These are phyloP conservation scores for Oeneis ivallda DNA, from an alignment of 2,888 invertebrate genomes.

Conservation along the genomic window DNA sequence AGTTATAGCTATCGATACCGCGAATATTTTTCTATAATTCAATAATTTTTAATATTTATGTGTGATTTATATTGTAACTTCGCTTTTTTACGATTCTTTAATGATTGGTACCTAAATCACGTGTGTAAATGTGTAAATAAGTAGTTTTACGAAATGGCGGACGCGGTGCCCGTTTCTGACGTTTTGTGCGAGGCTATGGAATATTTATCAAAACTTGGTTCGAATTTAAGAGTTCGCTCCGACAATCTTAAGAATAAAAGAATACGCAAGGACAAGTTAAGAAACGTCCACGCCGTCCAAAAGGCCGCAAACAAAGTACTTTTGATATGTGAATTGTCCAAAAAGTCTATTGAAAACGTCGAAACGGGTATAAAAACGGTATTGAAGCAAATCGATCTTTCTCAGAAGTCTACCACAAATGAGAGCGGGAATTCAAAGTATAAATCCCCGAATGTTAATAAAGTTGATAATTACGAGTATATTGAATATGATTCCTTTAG, in stretches of 20 bases:
- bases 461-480: conserved; percentile 46
- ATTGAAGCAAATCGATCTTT: conserved; percentile 51
- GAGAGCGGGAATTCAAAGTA: conserved; percentile 48
- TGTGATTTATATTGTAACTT: not conserved
- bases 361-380: conserved; percentile 65
- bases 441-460: conserved; percentile 24
- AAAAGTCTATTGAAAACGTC: conserved; percentile 72
- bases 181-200: conserved; percentile 71
- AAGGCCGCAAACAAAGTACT: conserved; percentile 71
- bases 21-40: conserved; percentile 33
- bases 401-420: conserved; percentile 46
- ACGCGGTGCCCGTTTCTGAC: conserved; percentile 61
- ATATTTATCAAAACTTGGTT: conserved; percentile 72
- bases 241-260: conserved; percentile 65
- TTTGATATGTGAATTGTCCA: conserved; percentile 72
- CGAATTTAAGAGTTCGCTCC: conserved; percentile 66
- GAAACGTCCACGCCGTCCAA: conserved; percentile 66
- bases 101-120: not conserved
- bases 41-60: not conserved
- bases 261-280: conserved; percentile 63
- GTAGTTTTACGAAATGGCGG: conserved; percentile 60
- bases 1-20: conserved; percentile 33
- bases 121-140: conserved; percentile 26
- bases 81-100: not conserved
- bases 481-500: conserved; percentile 55